A percentile compares a stretch with the other conserved stretches of the same genome.
Evolutionary conservation across 2,113 vertebrate genomes (phyloP).

Genomic region (Pyxicephalus adspersus): DNA sequence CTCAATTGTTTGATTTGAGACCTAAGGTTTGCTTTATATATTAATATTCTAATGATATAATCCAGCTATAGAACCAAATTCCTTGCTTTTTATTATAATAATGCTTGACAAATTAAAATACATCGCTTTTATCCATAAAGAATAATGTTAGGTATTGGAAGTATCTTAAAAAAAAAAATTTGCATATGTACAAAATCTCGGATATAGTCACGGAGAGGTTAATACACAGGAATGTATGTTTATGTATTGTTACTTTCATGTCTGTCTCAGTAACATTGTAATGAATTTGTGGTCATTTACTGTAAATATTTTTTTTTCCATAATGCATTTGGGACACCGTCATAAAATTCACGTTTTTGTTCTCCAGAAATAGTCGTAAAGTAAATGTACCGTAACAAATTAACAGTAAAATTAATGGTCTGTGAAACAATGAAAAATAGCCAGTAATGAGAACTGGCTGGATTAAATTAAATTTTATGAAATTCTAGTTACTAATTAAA

Average conservation of each 20-base stretch:
- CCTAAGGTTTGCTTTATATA: too few species aligned
- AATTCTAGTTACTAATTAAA: not conserved
- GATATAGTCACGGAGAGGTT: too few species aligned
- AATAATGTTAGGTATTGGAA: too few species aligned
- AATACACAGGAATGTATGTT: not conserved
- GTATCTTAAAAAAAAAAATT: too few species aligned
- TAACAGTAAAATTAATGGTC: constrained; percentile 29
- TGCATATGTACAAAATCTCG: not conserved
- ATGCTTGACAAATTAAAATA: too few species aligned
- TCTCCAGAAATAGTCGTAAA: constrained; percentile 16
- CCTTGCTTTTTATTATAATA: too few species aligned
- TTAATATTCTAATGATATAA: too few species aligned
- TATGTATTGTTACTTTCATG: not conserved
- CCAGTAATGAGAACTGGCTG: not conserved
- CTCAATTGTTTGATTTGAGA: too few species aligned
- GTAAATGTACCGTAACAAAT: constrained; percentile 6
- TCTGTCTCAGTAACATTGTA: not conserved
- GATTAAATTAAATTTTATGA: not conserved
- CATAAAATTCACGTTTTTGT: not conserved
- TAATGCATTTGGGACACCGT: not conserved
- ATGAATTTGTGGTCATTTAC: constrained; percentile 1
- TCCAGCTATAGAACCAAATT: too few species aligned
- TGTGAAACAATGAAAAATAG: constrained; percentile 5
- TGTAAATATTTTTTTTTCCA: constrained; percentile 1
- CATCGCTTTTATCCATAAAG: too few species aligned